Percentiles rank a stretch among this genome's conserved stretches.
Evolutionary conservation across 1,140 invertebrate genomes (phyloP).

Genomic region (Marisa cornuarietis): DNA sequence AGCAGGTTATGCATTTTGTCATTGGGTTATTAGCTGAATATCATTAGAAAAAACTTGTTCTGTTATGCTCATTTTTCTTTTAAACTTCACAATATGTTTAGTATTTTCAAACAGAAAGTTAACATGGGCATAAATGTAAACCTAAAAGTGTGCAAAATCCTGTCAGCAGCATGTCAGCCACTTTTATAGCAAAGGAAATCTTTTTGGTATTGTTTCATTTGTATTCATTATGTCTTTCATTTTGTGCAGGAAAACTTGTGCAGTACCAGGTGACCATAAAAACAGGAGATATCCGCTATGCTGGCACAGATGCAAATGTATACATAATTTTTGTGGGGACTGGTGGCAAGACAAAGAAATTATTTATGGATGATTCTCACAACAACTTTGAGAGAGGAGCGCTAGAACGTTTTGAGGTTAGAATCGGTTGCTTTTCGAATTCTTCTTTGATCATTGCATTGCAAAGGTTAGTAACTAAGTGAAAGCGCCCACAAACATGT

Average conservation of each 20-base stretch:
- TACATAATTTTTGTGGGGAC: slow-evolving; percentile 56
- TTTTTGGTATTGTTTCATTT: background rate
- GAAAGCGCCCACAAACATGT: no score
- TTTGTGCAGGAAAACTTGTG: slow-evolving; percentile 40
- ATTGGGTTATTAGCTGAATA: no score
- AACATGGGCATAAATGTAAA: background rate
- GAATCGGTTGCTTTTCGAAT: background rate
- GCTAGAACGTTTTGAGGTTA: slow-evolving; percentile 59
- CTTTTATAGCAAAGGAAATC: background rate
- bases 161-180: background rate
- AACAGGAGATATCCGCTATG: slow-evolving; percentile 61
- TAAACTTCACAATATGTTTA: no score
- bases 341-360: slow-evolving; percentile 45
- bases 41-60: no score
- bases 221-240: slow-evolving; percentile 1
- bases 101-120: background rate
- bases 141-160: background rate
- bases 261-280: slow-evolving; percentile 58
- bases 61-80: no score
- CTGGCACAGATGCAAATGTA: slow-evolving; percentile 64
- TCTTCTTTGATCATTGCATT: no score
- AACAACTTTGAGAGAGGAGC: slow-evolving; percentile 59
- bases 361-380: slow-evolving; percentile 52
- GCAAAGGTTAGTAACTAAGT: no score
- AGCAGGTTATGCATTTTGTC: no score